Evolutionary conservation across 1,140 invertebrate species (phyloP).

Genomic region (Drosophila kepulauana): DNA sequence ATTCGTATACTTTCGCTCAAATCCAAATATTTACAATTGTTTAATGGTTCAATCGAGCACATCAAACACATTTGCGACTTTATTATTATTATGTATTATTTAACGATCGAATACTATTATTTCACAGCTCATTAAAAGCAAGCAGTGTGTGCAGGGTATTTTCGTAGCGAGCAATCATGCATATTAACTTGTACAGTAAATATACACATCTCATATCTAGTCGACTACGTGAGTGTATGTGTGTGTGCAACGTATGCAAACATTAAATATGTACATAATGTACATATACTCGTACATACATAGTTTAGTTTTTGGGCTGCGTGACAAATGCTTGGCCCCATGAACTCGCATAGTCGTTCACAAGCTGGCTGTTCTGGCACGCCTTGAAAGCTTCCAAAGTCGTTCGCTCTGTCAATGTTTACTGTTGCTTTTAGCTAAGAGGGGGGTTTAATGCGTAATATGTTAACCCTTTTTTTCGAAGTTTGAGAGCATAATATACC

Average conservation of each 20-base stretch:
- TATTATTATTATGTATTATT: background rate
- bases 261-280: slow-evolving; percentile 4
- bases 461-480: background rate
- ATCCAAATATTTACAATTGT: background rate
- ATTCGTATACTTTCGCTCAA: background rate
- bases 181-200: background rate
- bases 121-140: background rate
- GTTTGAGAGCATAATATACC: background rate
- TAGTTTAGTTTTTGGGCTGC: slow-evolving; percentile 6
- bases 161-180: background rate
- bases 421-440: slow-evolving; percentile 20
- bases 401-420: slow-evolving; percentile 27
- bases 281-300: slow-evolving; percentile 13
- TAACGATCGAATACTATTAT: slow-evolving; percentile 1
- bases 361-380: slow-evolving; percentile 46
- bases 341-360: slow-evolving; percentile 28
- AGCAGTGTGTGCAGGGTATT: background rate
- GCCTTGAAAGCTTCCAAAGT: slow-evolving; percentile 32
- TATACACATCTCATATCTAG: background rate
- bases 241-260: background rate
- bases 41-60: background rate
- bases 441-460: slow-evolving; percentile 12
- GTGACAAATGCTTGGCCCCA: slow-evolving; percentile 9
- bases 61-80: no score
- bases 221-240: background rate